These are phyloP conservation scores for Chironomus tepperi DNA, from an alignment of 1,140 invertebrate genomes.

Conservation along the genomic window DNA sequence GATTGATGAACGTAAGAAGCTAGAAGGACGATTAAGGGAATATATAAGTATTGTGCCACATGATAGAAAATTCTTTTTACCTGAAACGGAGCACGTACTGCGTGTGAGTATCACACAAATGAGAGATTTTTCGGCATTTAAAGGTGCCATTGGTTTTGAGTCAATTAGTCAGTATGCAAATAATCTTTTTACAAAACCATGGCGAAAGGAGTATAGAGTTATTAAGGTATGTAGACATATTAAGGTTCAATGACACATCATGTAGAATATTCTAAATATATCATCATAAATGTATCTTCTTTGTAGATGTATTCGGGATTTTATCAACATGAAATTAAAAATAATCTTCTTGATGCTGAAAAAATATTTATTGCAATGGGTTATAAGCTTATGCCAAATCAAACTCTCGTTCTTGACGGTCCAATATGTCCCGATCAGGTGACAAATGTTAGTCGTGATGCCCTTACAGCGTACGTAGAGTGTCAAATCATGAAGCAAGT, in stretches of 20 bases:
- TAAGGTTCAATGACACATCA: neutral
- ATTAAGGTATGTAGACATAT: slow-evolving; percentile 57
- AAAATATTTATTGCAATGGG: slow-evolving; percentile 72
- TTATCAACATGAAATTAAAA: slow-evolving; percentile 76
- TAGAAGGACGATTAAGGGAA: slow-evolving; percentile 71
- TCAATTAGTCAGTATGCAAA: slow-evolving; percentile 74
- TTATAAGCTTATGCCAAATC: slow-evolving; percentile 49
- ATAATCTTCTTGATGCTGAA: slow-evolving; percentile 64
- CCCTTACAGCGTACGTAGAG: slow-evolving; percentile 79
- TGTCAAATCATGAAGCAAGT: slow-evolving; percentile 65
- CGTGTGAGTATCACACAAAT: slow-evolving; percentile 58
- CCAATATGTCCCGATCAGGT: slow-evolving; percentile 74
- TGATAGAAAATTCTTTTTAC: slow-evolving; percentile 66
- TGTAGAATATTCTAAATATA: neutral
- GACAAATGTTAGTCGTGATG: slow-evolving; percentile 67
- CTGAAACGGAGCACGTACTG: slow-evolving; percentile 63
- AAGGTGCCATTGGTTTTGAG: slow-evolving; percentile 71
- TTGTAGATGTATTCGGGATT: slow-evolving; percentile 73
- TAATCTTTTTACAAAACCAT: slow-evolving; percentile 76
- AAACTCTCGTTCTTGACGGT: slow-evolving; percentile 50
- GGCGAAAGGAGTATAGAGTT: slow-evolving; percentile 74
- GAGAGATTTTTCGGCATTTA: slow-evolving; percentile 67
- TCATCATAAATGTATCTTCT: slow-evolving; percentile 24
- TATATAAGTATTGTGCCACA: slow-evolving; percentile 69
- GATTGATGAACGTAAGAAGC: slow-evolving; percentile 57